Evolutionary conservation across 2,888 invertebrate species (phyloP).

Genomic region (Amphiduros pacificus): DNA sequence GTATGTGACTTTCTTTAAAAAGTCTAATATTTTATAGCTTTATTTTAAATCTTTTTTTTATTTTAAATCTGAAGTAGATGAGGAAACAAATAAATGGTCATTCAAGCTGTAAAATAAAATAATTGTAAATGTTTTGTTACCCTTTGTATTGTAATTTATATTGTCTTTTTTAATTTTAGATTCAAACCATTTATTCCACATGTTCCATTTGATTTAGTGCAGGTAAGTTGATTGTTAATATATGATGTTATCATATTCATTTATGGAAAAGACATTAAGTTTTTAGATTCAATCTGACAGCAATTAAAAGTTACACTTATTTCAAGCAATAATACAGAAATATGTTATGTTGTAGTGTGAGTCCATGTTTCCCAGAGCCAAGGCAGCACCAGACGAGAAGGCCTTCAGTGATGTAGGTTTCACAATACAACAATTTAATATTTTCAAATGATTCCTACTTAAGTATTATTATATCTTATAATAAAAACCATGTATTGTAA

Average conservation of each 20-base stretch:
- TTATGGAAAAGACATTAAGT: constrained; percentile 4
- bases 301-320: no score
- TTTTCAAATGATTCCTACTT: neutral
- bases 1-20: constrained; percentile 9
- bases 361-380: constrained; percentile 83
- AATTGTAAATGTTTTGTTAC: neutral
- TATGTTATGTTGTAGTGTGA: constrained; percentile 67
- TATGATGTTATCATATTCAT: constrained; percentile 3
- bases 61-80: no score
- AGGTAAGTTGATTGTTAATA: constrained; percentile 27
- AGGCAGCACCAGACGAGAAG: constrained; percentile 80
- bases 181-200: constrained; percentile 57
- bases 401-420: constrained; percentile 74
- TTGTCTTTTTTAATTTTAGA: constrained; percentile 33
- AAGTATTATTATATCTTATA: neutral
- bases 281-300: no score
- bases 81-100: no score
- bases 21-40: no score
- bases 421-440: neutral
- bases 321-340: neutral
- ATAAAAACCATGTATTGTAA: neutral
- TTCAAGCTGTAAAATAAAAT: no score
- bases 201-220: constrained; percentile 55
- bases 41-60: no score
- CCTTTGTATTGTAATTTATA: neutral